phyloP scores from a whole-genome alignment of 2,888 invertebrate genomes.

The Nemotelus nigrinus region DNA sequence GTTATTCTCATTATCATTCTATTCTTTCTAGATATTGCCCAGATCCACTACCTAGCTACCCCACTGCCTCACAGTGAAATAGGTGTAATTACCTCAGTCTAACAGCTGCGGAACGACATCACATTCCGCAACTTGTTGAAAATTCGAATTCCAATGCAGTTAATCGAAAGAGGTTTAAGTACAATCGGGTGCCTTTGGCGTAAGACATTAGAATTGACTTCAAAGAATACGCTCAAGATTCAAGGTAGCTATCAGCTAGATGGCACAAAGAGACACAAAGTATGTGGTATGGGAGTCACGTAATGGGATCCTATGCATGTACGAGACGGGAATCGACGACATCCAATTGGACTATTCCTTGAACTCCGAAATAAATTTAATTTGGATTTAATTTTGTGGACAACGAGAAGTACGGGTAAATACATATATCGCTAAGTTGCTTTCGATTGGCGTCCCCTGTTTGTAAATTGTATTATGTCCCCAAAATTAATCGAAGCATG shows the following conservation, averaged over 20 bases:
- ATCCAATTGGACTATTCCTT: neutral
- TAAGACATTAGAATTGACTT: neutral
- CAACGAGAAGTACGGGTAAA: no score
- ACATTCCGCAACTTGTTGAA: neutral
- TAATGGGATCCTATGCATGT: neutral
- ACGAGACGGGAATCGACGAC: neutral
- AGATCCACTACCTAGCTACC: no score
- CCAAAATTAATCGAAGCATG: no score
- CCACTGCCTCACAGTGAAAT: no score
- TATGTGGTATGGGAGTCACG: neutral
- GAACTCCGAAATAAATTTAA: neutral
- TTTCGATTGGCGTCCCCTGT: no score
- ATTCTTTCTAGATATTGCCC: no score
- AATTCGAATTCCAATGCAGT: neutral
- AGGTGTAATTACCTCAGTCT: no score
- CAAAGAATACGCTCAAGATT: neutral
- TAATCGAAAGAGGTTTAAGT: neutral
- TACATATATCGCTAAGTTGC: no score
- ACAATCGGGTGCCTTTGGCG: neutral
- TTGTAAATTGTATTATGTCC: no score
- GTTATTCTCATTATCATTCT: no score
- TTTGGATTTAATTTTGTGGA: no score
- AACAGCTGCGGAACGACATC: neutral
- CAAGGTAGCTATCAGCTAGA: neutral
- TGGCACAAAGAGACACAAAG: neutral